A percentile compares a stretch with the other conserved stretches of the same genome.
These are phyloP conservation scores for Seira sanloemensis DNA, from an alignment of 2,888 invertebrate species.

Conservation along the genomic window DNA sequence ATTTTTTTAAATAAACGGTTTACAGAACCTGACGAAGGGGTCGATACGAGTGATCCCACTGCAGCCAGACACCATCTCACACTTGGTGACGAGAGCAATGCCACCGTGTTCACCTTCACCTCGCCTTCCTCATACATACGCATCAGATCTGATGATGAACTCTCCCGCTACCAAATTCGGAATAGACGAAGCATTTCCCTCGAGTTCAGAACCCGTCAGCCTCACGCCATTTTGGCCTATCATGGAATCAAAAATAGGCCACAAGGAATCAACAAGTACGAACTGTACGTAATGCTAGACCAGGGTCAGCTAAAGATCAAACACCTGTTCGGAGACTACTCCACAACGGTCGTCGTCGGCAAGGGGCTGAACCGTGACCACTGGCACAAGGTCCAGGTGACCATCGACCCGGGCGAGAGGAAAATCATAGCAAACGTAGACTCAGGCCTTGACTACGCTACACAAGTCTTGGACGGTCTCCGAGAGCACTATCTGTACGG, in stretches of 20 bases:
- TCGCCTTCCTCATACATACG: constrained; percentile 94
- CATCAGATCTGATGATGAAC: constrained; percentile 89
- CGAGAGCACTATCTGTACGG: constrained; percentile 91
- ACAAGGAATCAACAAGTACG: constrained; percentile 89
- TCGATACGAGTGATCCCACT: background rate
- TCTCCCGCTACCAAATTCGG: constrained; percentile 93
- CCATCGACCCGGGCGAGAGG: constrained; percentile 91
- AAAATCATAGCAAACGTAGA: constrained; percentile 91
- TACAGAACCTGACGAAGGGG: constrained; percentile 10
- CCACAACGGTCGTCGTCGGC: constrained; percentile 90
- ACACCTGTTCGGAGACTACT: constrained; percentile 92
- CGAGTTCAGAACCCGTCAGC: constrained; percentile 90
- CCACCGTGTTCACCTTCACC: constrained; percentile 93
- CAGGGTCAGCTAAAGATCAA: constrained; percentile 94
- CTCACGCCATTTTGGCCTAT: constrained; percentile 91
- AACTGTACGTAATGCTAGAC: constrained; percentile 92
- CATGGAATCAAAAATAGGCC: constrained; percentile 92
- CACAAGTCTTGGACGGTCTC: constrained; percentile 82
- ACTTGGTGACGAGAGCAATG: constrained; percentile 73
- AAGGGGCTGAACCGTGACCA: constrained; percentile 91
- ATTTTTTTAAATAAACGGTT: background rate
- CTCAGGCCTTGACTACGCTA: constrained; percentile 86
- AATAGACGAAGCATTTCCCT: constrained; percentile 80
- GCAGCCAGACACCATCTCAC: constrained; percentile 77
- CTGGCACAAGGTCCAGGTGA: constrained; percentile 92